These are phyloP conservation scores for Mya arenaria DNA, from an alignment of 1,140 invertebrate species.

Conservation along the genomic window DNA sequence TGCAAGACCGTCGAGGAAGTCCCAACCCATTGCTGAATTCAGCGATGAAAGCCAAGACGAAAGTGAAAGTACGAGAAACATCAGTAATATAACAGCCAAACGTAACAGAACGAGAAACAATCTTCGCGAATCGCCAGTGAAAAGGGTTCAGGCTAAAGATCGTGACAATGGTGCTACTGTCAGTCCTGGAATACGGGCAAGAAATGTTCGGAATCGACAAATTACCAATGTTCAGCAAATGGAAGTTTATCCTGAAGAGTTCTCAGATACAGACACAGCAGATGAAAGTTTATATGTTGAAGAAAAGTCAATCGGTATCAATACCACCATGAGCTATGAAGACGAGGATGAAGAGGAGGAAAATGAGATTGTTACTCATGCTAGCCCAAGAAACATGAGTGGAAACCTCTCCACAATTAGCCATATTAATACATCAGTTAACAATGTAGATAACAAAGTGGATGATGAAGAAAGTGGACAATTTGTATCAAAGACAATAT, in stretches of 20 bases:
- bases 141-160: background rate
- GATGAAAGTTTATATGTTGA: slow-evolving; percentile 73
- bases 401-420: slow-evolving; percentile 32
- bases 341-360: slow-evolving; percentile 43
- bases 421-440: background rate
- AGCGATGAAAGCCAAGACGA: slow-evolving; percentile 64
- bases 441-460: background rate
- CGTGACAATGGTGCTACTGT: slow-evolving; percentile 36
- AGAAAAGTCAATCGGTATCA: slow-evolving; percentile 74
- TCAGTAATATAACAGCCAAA: slow-evolving; percentile 13
- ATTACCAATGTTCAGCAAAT: slow-evolving; percentile 7
- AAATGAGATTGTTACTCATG: slow-evolving; percentile 27
- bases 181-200: slow-evolving; percentile 55
- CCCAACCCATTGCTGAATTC: slow-evolving; percentile 20
- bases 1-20: slow-evolving; percentile 20
- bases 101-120: slow-evolving; percentile 35
- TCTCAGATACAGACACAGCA: slow-evolving; percentile 68
- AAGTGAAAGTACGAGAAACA: slow-evolving; percentile 24
- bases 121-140: background rate
- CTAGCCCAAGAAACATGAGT: background rate
- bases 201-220: slow-evolving; percentile 2
- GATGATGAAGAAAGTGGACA: slow-evolving; percentile 12
- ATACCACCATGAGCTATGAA: slow-evolving; percentile 60
- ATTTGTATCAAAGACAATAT: slow-evolving; percentile 64
- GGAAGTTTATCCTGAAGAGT: slow-evolving; percentile 66